These are phyloP conservation scores for Pyrocoelia pectoralis DNA, from an alignment of 2,888 invertebrate genomes.

Conservation along the genomic window DNA sequence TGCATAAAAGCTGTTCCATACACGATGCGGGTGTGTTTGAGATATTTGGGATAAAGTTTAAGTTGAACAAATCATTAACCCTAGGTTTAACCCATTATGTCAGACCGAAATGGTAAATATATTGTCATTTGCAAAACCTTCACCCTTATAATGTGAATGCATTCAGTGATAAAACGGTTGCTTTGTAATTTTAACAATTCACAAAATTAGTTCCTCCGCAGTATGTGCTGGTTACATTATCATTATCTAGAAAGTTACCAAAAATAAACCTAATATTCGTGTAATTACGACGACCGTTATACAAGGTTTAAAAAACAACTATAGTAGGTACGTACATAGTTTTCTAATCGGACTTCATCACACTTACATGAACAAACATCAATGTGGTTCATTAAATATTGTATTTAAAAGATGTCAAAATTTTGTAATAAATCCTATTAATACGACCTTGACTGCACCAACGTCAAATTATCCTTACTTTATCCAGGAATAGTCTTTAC, in stretches of 20 bases:
- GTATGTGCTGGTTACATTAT: not conserved
- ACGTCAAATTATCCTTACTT: too few species aligned
- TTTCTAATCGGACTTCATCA: too few species aligned
- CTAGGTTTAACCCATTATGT: constrained; percentile 42
- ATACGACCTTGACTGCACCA: too few species aligned
- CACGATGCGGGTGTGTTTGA: constrained; percentile 23
- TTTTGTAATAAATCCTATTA: too few species aligned
- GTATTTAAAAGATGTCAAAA: too few species aligned
- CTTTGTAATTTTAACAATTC: not conserved
- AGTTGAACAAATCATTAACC: constrained; percentile 36
- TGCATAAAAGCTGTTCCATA: constrained; percentile 29
- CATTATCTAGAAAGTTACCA: not conserved
- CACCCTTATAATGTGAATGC: constrained; percentile 38
- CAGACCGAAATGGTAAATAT: constrained; percentile 35
- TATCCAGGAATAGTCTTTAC: too few species aligned
- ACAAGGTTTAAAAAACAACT: too few species aligned
- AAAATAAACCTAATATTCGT: not conserved
- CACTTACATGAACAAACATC: too few species aligned
- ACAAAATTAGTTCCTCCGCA: not conserved
- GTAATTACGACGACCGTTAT: too few species aligned
- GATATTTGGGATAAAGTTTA: constrained; percentile 22
- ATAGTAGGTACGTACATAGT: too few species aligned
- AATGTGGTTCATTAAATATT: too few species aligned
- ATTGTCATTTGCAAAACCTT: constrained; percentile 42
- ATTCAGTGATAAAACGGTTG: not conserved